Evolutionary conservation across 2,888 invertebrate species (phyloP), one percentile per base, ranked within the genome.

Genomic region (Sisyra terminalis): DNA sequence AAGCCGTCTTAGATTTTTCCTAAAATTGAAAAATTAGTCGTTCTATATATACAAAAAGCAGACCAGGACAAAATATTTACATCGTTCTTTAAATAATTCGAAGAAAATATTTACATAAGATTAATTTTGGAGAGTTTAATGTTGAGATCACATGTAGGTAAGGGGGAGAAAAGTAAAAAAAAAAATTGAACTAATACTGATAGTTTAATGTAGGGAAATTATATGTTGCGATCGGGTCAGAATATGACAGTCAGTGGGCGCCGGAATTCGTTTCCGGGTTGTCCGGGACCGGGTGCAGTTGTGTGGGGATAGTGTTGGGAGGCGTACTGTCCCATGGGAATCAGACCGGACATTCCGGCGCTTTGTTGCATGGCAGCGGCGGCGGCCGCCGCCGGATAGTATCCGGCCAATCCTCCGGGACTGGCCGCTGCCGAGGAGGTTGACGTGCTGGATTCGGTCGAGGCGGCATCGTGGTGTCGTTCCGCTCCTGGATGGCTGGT

Each of bases 191-290:
- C 24, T 24, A 24, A 24, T 24, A 24, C 24, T 24, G 24, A 24
- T 24, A 24, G 7, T 24, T 24, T 24, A 24, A 24, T 3, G 3
- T 3, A 24, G 24, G 7, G 7, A 24, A 24, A 24, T 24, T 24
- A 24, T 24, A 24, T 24, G 24, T 16, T 37, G 17, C 18, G 14
- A 55, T 79, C 79, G 70, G 79, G 80, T 83, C 82, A 84, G 70
- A 83, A 82, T 71, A 83, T 79, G 52, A 83, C 82, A 39, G 82
- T 78, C 13, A 83, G 61, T 2, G 83, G 83, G 57, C 82, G 68
- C 52, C 82, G 65, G 58, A 81, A 81, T 58, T 83, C 82, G 36
- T 73, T 66, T 24, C 75, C 75, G 37, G 69, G 60, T 4, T 69
- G 66, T 55, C 74, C 71, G 1, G 72, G 57, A n/a, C 16, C 15